Evolutionary conservation across 2,888 invertebrate genomes (phyloP), one percentile per base, ranked within the genome.

Genomic region (Thyatira batis): DNA sequence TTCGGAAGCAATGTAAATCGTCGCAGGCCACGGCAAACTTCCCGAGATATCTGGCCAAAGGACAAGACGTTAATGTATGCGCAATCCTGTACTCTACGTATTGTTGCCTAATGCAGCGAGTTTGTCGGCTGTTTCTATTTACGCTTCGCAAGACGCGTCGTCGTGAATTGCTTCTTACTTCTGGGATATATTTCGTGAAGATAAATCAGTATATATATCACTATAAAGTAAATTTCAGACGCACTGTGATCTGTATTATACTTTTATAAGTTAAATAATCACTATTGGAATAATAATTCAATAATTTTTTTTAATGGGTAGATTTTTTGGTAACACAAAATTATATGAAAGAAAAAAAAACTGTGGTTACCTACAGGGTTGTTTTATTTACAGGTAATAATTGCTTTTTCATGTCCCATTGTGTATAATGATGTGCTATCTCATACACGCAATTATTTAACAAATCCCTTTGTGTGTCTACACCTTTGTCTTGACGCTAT

Each of bases 41-140:
- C 75, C 75, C 76, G 78, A 85, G 87, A 89, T 85, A 88, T 85
- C 88, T 87, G 78, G 83, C 87, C 83, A 85, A 87, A 88, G 90
- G 91, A 91, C 90, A 87, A 89, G 89, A 89, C 87, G 89, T 80
- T 91, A 91, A 91, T 91, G 84, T 90, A 91, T 91, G 87, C 84
- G 79, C 85, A 85, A 87, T 87, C 83, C 85, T 82, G 86, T 83
- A 83, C 81, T 80, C 77, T 80, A 83, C 85, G 86, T 87, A 87
- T 90, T 89, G 88, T 87, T 82, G 82, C 80, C 83, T 87, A 87
- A 87, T 88, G 87, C 81, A 73, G 66, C 67, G 80, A 87, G 84
- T 87, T 88, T 78, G 84, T 82, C 80, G 76, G 69, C 76, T 78
- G 78, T 78, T 80, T 81, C 80, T 84, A 82, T 87, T 89, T 87